Evolutionary conservation across 1,140 invertebrate species (phyloP).

Genomic region (Drosophila setifemur): DNA sequence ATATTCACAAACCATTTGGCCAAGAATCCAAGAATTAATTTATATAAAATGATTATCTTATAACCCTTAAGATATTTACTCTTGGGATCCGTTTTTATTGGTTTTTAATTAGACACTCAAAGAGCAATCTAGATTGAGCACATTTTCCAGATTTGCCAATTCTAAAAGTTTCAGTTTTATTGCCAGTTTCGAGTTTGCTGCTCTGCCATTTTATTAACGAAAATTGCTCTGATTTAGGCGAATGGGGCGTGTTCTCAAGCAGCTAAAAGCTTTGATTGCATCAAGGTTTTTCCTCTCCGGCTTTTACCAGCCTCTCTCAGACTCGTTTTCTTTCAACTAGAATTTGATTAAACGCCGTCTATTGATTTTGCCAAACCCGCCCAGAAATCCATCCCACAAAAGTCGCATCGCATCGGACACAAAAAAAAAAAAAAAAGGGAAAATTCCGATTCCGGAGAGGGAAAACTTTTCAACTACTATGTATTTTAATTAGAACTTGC

Average conservation of each 20-base stretch:
- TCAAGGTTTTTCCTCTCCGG: constrained; percentile 39
- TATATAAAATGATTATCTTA: not conserved
- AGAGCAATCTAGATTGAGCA: not conserved
- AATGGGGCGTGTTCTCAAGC: constrained; percentile 21
- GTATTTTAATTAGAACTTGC: constrained; percentile 72
- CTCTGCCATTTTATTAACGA: constrained; percentile 56
- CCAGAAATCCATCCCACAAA: constrained; percentile 30
- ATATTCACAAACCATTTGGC: not conserved
- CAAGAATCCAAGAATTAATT: not conserved
- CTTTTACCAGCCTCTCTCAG: too few species aligned
- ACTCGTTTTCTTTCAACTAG: constrained; percentile 52
- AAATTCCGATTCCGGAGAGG: constrained; percentile 3
- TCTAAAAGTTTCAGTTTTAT: constrained; percentile 44
- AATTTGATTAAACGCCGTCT: constrained; percentile 72
- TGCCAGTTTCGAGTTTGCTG: constrained; percentile 19
- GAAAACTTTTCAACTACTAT: constrained; percentile 60
- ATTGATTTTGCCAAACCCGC: constrained; percentile 63
- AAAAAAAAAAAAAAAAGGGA: not conserved
- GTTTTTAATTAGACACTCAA: not conserved
- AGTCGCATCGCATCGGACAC: constrained; percentile 34
- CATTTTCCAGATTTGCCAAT: constrained; percentile 2
- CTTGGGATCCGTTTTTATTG: not conserved
- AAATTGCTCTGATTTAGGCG: constrained; percentile 25
- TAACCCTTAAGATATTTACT: not conserved
- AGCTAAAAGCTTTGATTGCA: constrained; percentile 53